Conservation (phyloP, 2,888 invertebrate species). For the Eledona agricola region DNA sequence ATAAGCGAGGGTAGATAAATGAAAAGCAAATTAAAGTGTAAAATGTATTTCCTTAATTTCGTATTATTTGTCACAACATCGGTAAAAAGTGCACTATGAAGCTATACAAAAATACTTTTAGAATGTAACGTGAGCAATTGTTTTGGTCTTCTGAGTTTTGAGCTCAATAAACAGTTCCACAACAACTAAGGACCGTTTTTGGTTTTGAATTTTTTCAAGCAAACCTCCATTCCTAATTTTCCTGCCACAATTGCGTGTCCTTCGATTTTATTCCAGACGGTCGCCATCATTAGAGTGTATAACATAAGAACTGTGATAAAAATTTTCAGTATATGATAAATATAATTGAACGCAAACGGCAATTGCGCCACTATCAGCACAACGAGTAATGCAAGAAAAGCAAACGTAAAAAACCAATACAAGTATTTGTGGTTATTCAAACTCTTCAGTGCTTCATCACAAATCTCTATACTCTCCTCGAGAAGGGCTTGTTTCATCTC, state of each 20-base stretch:
- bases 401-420: constrained; percentile 65
- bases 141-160: too few relatives aligned
- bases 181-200: too few relatives aligned
- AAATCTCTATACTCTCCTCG: constrained; percentile 69
- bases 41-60: too few relatives aligned
- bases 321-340: constrained; percentile 69
- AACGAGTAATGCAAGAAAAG: constrained; percentile 66
- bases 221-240: constrained; percentile 74
- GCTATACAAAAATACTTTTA: too few relatives aligned
- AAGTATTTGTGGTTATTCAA: constrained; percentile 65
- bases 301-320: constrained; percentile 71
- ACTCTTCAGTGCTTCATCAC: constrained; percentile 66
- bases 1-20: too few relatives aligned
- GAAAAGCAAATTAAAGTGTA: too few relatives aligned
- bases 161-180: too few relatives aligned
- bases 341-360: constrained; percentile 54
- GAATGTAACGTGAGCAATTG: too few relatives aligned
- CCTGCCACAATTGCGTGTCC: constrained; percentile 81
- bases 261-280: constrained; percentile 85
- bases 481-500: constrained; percentile 58
- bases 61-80: too few relatives aligned
- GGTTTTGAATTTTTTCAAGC: constrained; percentile 49
- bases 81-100: too few relatives aligned
- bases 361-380: constrained; percentile 65
- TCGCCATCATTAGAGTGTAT: constrained; percentile 79